Evolutionary conservation across 2,113 vertebrate genomes (phyloP).

Genomic region (Cebidichthys violaceus): DNA sequence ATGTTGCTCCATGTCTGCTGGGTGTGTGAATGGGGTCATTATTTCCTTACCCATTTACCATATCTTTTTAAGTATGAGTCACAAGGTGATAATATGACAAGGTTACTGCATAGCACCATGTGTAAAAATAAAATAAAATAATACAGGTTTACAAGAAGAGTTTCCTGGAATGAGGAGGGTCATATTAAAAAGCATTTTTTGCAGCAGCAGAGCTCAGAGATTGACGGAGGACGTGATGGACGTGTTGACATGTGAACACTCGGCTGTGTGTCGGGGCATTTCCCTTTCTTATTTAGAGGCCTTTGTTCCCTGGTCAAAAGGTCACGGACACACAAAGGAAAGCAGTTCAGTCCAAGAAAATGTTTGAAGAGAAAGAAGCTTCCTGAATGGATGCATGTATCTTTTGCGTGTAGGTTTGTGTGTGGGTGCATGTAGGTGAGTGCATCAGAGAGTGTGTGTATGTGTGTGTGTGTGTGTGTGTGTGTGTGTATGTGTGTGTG

Average conservation of each 20-base stretch:
- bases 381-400: conserved; percentile 8
- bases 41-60: neutral
- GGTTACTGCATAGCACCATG: neutral
- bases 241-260: neutral
- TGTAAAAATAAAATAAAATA: neutral
- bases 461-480: conserved; percentile 17
- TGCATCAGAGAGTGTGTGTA: neutral
- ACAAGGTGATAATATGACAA: neutral
- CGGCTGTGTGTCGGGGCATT: neutral
- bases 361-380: neutral
- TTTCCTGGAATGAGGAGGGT: neutral
- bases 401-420: conserved; percentile 10
- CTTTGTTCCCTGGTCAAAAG: conserved; percentile 59
- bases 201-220: conserved; percentile 3
- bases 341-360: conserved; percentile 22
- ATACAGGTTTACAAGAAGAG: neutral
- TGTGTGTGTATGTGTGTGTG: conserved; percentile 11
- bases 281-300: conserved; percentile 2
- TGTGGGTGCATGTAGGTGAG: conserved; percentile 11
- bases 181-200: neutral
- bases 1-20: neutral
- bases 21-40: neutral
- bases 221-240: neutral
- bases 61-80: neutral
- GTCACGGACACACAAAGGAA: conserved; percentile 8